Conservation (phyloP, 2,797 vertebrate species). For the Micropoecilia bifurca region DNA sequence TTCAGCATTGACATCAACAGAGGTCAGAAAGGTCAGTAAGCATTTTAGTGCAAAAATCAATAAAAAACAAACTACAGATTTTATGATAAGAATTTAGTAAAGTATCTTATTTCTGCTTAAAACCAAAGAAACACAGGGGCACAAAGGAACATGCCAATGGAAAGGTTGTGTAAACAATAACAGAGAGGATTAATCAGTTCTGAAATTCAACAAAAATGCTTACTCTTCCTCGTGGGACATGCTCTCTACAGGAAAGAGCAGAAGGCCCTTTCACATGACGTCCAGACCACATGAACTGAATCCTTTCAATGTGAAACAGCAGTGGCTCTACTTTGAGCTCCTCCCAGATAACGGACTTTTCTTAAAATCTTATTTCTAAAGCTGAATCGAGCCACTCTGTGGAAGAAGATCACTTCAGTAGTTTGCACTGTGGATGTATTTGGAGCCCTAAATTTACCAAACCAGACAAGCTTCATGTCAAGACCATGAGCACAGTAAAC, state of each 20-base stretch:
- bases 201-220: neutral
- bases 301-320: neutral
- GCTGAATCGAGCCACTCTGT: neutral
- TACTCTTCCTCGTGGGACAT: neutral
- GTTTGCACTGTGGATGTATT: neutral
- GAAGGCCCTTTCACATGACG: neutral
- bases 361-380: neutral
- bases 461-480: neutral
- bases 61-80: neutral
- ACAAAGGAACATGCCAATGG: neutral
- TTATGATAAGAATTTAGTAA: neutral
- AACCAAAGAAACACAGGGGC: neutral
- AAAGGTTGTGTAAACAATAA: neutral
- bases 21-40: constrained; percentile 3
- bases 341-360: neutral
- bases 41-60: neutral
- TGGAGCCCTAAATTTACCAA: neutral
- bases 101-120: neutral
- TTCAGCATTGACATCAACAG: neutral
- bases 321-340: neutral
- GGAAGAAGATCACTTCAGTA: neutral
- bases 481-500: neutral
- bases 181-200: neutral
- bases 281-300: neutral
- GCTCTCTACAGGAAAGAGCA: neutral